Conservation (phyloP, 2,888 invertebrate genomes). For the Philopedon plagiatum region DNA sequence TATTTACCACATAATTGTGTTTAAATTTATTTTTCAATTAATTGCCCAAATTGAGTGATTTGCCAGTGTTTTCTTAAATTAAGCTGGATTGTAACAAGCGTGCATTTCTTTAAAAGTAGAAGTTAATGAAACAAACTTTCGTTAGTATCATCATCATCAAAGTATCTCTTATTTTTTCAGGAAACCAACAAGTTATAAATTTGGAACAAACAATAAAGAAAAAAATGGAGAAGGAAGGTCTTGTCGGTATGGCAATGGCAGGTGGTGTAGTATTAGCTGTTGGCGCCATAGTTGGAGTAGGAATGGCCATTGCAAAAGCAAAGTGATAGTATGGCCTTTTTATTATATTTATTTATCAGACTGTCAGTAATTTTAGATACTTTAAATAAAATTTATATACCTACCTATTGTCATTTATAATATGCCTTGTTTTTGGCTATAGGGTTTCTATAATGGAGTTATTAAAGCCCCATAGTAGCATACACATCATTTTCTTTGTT, state of each 20-base stretch:
- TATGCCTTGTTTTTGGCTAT: background rate
- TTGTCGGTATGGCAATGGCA: constrained; percentile 90
- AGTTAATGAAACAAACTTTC: no score
- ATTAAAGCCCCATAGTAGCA: no score
- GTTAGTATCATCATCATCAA: no score
- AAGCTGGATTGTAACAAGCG: no score
- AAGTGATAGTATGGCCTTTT: constrained; percentile 36
- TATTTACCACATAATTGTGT: no score
- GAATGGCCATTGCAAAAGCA: constrained; percentile 78
- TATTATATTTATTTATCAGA: background rate
- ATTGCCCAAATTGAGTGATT: no score
- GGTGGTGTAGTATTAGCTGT: constrained; percentile 90
- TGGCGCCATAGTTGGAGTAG: constrained; percentile 87
- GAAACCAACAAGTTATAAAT: constrained; percentile 83
- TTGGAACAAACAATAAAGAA: constrained; percentile 88
- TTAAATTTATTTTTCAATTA: no score
- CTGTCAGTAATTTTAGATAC: background rate
- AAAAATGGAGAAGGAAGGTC: constrained; percentile 92
- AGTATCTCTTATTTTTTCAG: constrained; percentile 54
- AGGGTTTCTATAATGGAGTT: no score
- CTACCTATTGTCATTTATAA: background rate
- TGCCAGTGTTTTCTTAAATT: no score
- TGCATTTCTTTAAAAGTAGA: no score
- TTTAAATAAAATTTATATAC: constrained; percentile 7
- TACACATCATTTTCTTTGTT: no score